A percentile compares a stretch with the other conserved stretches of the same genome.
Conservation (phyloP, 2,888 invertebrate species). For the Eristalis tenax region DNA sequence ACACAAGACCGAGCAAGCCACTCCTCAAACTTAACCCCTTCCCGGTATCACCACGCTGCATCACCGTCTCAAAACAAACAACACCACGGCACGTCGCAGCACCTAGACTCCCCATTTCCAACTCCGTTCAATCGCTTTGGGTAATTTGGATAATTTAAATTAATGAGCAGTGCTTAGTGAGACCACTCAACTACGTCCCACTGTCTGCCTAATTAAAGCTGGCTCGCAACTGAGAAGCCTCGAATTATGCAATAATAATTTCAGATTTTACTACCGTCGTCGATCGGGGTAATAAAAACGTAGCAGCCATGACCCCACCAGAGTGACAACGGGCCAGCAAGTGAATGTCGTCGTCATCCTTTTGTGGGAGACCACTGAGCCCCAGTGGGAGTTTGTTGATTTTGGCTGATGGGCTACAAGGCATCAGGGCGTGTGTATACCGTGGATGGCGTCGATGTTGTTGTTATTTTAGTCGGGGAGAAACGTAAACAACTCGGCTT, state of each 20-base stretch:
- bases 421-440: constrained; percentile 36
- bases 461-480: constrained; percentile 48
- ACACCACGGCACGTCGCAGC: constrained; percentile 20
- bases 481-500: constrained; percentile 50
- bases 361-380: constrained; percentile 42
- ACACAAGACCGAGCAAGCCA: constrained; percentile 47
- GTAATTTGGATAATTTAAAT: constrained; percentile 69
- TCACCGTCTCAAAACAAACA: constrained; percentile 45
- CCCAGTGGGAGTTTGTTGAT: constrained; percentile 15
- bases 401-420: constrained; percentile 35
- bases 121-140: constrained; percentile 32
- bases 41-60: not conserved
- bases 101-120: constrained; percentile 52
- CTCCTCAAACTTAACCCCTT: constrained; percentile 26
- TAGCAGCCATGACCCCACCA: not conserved
- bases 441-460: constrained; percentile 40
- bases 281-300: constrained; percentile 51
- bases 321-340: constrained; percentile 21
- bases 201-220: constrained; percentile 53
- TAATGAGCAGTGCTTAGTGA: constrained; percentile 65
- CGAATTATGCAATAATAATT: constrained; percentile 67
- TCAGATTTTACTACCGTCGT: constrained; percentile 53
- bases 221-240: constrained; percentile 53
- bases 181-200: constrained; percentile 25
- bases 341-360: constrained; percentile 8